Conservation (phyloP, 2,797 vertebrate genomes). For the Poecilia wingei region DNA sequence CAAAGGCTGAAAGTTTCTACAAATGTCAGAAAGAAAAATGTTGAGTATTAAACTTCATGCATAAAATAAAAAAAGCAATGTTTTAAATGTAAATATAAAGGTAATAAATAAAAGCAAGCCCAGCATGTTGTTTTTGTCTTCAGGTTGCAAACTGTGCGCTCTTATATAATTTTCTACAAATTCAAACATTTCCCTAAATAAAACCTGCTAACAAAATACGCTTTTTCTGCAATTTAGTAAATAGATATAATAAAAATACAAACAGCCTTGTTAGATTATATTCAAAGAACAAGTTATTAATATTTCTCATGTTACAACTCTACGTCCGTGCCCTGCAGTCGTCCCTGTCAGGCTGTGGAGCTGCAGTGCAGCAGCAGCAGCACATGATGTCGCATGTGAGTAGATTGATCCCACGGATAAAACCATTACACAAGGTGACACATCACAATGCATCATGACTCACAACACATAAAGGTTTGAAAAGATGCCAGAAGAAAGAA, state of each 20-base stretch:
- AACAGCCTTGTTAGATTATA: not conserved
- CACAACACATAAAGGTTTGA: not conserved
- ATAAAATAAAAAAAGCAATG: not conserved
- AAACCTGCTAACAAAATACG: not conserved
- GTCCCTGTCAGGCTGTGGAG: not conserved
- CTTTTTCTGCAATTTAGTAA: not conserved
- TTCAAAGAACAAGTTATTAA: not conserved
- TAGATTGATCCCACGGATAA: slow-evolving; percentile 20
- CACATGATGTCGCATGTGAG: slow-evolving; percentile 71
- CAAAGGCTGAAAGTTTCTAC: not conserved
- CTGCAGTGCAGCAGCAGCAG: slow-evolving; percentile 47
- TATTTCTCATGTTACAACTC: not conserved
- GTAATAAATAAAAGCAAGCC: not conserved
- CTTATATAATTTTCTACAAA: not conserved
- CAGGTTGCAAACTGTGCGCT: not conserved
- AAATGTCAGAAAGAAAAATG: not conserved
- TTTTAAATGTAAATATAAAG: not conserved
- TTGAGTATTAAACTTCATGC: not conserved
- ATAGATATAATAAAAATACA: not conserved
- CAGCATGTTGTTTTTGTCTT: not conserved
- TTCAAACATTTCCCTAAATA: not conserved
- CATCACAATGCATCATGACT: slow-evolving; percentile 8
- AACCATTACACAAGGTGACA: slow-evolving; percentile 19
- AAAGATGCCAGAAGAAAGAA: not conserved
- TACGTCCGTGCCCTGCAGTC: not conserved